Evolutionary conservation across 2,888 invertebrate genomes (phyloP), one percentile per base, ranked within the genome.

Genomic region (Oegoconia quadripuncta): DNA sequence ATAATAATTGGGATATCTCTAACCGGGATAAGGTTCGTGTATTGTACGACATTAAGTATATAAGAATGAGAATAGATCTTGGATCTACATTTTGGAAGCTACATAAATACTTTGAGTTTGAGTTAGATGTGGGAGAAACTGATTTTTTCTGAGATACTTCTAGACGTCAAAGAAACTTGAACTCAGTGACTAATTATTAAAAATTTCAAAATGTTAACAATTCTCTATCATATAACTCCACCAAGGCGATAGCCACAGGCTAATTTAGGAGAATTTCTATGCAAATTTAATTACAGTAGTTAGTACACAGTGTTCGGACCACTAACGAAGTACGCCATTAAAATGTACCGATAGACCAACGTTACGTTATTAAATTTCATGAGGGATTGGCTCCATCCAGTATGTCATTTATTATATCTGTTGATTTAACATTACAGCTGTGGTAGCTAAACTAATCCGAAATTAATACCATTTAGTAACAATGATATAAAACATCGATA

Each of bases 181-280:
- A n/a, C 3, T 3, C 23, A 23, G 23, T n/a, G 3, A 8, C 23
- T 8, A 23, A 27, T 18, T 11, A 27, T 37, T n/a, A n/a, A n/a
- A n/a, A n/a, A n/a, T n/a, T n/a, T n/a, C n/a, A n/a, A n/a, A n/a
- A n/a, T n/a, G n/a, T n/a, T n/a, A n/a, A n/a, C n/a, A n/a, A n/a
- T n/a, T 28, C 7, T 45, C 39, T 45, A 36, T 39, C 42, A 36
- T 40, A 29, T 14, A 13, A 32, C 32, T 26, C 34, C 37, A 29
- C 33, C 37, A 20, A 39, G 34, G 16, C 26, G 41, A 44, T 45
- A 34, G 53, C 52, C 51, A 58, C 46, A 46, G 52, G 59, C 66
- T 73, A 72, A 74, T 79, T 79, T 73, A 75, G 71, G 62, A 60
- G 61, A 60, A 78, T 79, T 76, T 75, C 75, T 77, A 81, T 81